Evolutionary conservation across 1,140 invertebrate species (phyloP).

Genomic region (Drosophila ficusphila): DNA sequence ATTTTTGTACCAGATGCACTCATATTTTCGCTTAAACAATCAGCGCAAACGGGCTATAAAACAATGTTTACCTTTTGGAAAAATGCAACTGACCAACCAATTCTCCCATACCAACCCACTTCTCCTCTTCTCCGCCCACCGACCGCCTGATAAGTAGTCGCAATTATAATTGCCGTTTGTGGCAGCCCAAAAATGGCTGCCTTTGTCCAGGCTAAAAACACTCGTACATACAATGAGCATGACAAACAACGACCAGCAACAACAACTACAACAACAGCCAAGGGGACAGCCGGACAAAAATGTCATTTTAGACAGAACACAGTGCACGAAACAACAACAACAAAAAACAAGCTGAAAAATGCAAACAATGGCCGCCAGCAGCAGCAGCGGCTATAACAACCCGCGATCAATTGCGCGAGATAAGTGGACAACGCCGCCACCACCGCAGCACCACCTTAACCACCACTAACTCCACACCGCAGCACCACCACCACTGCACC

Average conservation of each 20-base stretch:
- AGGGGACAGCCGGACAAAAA: slow-evolving; percentile 40
- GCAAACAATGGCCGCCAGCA: slow-evolving; percentile 73
- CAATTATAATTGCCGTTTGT: slow-evolving; percentile 79
- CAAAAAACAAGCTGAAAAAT: slow-evolving; percentile 51
- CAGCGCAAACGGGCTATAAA: slow-evolving; percentile 45
- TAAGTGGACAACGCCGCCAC: slow-evolving; percentile 60
- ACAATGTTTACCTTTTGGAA: slow-evolving; percentile 68
- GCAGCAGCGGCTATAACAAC: slow-evolving; percentile 34
- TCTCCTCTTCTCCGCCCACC: no score
- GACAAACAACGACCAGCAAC: slow-evolving; percentile 26
- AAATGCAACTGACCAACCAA: slow-evolving; percentile 38
- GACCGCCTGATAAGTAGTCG: slow-evolving; percentile 61
- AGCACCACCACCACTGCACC: slow-evolving; percentile 20
- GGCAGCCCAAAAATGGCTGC: slow-evolving; percentile 66
- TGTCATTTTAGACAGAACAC: slow-evolving; percentile 68
- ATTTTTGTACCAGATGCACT: neutral
- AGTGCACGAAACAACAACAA: slow-evolving; percentile 46
- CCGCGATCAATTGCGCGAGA: slow-evolving; percentile 78
- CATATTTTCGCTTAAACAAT: slow-evolving; percentile 29
- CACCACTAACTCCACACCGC: slow-evolving; percentile 1
- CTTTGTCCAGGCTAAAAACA: slow-evolving; percentile 43
- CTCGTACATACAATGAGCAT: slow-evolving; percentile 28
- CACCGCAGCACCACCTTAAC: slow-evolving; percentile 27
- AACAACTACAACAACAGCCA: slow-evolving; percentile 19
- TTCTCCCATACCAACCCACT: neutral